A percentile compares a stretch with the other conserved stretches of the same genome.
Evolutionary conservation across 37 sponge, comb jelly and placozoan genomes (phyloP).

Genomic region (Amphimedon queenslandica): DNA sequence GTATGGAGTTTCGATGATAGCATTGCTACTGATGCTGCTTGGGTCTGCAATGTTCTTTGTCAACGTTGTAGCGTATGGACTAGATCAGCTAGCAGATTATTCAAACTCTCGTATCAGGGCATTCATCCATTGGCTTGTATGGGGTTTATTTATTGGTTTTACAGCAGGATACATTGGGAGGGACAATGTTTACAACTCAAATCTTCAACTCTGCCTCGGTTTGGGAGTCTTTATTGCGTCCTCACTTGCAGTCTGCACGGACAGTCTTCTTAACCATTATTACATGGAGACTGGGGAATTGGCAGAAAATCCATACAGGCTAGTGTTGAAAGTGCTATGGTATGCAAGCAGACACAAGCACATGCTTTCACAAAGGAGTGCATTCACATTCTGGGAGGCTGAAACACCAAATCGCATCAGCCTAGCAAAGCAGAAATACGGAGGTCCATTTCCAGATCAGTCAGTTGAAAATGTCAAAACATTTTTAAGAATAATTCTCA

Average conservation of each 20-base stretch:
- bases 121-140: conserved; percentile 5
- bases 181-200: neutral
- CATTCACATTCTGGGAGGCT: conserved; percentile 7
- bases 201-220: neutral
- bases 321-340: neutral
- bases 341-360: neutral
- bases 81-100: neutral
- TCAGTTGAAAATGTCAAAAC: conserved; percentile 7
- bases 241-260: neutral
- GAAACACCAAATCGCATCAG: neutral
- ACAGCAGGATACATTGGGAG: neutral
- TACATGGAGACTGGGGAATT: neutral
- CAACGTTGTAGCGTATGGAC: neutral
- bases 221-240: neutral
- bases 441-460: neutral
- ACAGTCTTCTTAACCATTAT: neutral
- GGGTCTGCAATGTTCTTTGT: neutral
- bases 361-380: neutral
- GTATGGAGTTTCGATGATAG: neutral
- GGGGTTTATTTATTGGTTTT: conserved; percentile 1
- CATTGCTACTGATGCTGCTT: neutral
- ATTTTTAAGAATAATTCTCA: neutral
- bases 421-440: conserved; percentile 1
- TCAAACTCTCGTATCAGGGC: neutral
- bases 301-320: neutral